Conservation (phyloP, 2,888 invertebrate genomes). For the Escarpia spicata region DNA sequence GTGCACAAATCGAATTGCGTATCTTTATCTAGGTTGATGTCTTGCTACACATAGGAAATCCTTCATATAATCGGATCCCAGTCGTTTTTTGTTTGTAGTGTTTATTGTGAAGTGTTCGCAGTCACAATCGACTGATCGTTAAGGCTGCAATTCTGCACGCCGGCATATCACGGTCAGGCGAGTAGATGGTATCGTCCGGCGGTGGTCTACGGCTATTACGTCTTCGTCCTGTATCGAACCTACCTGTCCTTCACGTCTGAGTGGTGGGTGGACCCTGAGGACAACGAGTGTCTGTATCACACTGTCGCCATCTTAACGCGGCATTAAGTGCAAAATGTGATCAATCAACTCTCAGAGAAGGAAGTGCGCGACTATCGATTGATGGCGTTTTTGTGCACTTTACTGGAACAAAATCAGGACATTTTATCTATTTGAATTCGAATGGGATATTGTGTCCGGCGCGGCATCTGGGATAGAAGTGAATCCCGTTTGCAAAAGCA, state of each 20-base stretch:
- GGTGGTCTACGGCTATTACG: not conserved
- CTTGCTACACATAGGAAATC: not conserved
- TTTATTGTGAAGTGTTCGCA: not conserved
- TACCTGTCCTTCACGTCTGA: not conserved
- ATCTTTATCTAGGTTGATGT: not conserved
- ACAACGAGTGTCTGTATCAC: not conserved
- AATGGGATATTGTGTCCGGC: not conserved
- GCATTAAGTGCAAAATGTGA: not conserved
- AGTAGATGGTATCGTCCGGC: not conserved
- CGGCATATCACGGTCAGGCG: not conserved
- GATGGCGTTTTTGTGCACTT: not conserved
- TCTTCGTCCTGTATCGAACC: not conserved
- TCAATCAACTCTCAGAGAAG: not conserved
- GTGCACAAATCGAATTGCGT: not conserved
- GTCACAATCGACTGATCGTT: not conserved
- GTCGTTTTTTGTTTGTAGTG: not conserved
- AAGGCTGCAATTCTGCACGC: not conserved
- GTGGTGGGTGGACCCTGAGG: not conserved
- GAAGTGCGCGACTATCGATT: not conserved
- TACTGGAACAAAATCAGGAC: not conserved
- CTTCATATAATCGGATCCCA: not conserved
- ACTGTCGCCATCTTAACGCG: not conserved
- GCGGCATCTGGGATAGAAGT: not conserved
- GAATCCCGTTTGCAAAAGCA: not conserved
- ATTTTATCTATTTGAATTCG: not conserved